These are phyloP conservation scores for Poecilia velifera DNA, from an alignment of 2,797 vertebrate genomes.

Conservation along the genomic window DNA sequence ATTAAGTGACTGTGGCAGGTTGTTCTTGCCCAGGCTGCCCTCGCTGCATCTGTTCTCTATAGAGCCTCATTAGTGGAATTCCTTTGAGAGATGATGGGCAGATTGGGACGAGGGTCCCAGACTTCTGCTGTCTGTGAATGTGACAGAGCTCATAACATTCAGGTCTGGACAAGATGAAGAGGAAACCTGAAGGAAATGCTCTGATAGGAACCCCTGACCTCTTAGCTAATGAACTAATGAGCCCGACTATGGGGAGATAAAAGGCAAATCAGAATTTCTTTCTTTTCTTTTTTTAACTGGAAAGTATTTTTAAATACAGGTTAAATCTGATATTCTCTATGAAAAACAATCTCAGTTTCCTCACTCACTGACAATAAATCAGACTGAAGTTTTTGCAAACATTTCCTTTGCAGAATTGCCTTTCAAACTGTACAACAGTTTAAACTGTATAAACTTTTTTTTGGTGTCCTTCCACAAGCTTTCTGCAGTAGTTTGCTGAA, in stretches of 20 bases:
- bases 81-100: conserved; percentile 69
- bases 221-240: conserved; percentile 51
- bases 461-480: neutral
- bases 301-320: neutral
- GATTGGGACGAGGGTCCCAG: conserved; percentile 70
- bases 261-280: neutral
- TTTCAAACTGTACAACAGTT: neutral
- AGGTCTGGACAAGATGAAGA: conserved; percentile 56
- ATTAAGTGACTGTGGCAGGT: conserved; percentile 78
- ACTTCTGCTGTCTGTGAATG: conserved; percentile 70
- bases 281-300: neutral
- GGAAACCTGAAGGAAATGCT: conserved; percentile 15
- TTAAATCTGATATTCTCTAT: neutral
- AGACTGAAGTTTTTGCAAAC: neutral
- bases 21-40: conserved; percentile 71
- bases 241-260: conserved; percentile 24
- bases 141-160: conserved; percentile 77
- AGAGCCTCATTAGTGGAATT: conserved; percentile 76
- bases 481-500: neutral
- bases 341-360: neutral
- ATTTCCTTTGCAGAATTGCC: neutral
- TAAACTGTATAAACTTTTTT: neutral
- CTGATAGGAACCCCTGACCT: conserved; percentile 61
- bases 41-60: conserved; percentile 79
- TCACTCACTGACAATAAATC: neutral